phyloP scores from a whole-genome alignment of 2,113 vertebrate species.

The Oryzias javanicus region DNA sequence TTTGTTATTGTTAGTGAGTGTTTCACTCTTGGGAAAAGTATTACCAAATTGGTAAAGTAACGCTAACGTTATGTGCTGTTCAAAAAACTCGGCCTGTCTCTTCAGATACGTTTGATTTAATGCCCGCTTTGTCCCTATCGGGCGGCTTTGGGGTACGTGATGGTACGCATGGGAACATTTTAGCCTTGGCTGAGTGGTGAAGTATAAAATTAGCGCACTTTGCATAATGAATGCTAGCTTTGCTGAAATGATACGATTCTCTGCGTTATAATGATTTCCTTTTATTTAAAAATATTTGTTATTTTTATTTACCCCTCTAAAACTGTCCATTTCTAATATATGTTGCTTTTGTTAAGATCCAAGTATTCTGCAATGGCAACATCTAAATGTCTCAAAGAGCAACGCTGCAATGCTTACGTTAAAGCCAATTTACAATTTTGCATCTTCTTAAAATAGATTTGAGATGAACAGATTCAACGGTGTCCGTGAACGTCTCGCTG shows the following conservation, averaged over 20 bases:
- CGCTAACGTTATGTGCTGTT: constrained; percentile 9
- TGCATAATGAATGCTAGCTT: constrained; percentile 34
- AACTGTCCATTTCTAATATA: too few relatives aligned
- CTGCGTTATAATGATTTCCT: too few relatives aligned
- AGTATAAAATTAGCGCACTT: constrained; percentile 31
- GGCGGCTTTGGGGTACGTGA: constrained; percentile 6
- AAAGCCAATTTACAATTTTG: too few relatives aligned
- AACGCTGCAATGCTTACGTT: too few relatives aligned
- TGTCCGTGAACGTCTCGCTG: neutral
- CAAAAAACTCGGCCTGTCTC: constrained; percentile 36
- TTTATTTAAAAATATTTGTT: too few relatives aligned
- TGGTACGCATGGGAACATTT: neutral
- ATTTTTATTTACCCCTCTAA: too few relatives aligned
- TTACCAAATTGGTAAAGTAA: too few relatives aligned
- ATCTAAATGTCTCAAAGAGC: neutral
- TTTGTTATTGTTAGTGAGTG: too few relatives aligned
- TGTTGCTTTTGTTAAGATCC: neutral
- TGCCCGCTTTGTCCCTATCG: rapidly evolving
- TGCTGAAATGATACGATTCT: constrained; percentile 28
- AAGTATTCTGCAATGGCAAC: neutral
- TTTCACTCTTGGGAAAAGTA: too few relatives aligned
- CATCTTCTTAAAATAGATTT: too few relatives aligned
- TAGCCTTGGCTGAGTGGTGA: neutral
- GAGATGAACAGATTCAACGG: too few relatives aligned
- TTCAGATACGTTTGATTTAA: constrained; percentile 23